Conservation (phyloP, 2,113 vertebrate genomes). For the Lamprologus sp. region DNA sequence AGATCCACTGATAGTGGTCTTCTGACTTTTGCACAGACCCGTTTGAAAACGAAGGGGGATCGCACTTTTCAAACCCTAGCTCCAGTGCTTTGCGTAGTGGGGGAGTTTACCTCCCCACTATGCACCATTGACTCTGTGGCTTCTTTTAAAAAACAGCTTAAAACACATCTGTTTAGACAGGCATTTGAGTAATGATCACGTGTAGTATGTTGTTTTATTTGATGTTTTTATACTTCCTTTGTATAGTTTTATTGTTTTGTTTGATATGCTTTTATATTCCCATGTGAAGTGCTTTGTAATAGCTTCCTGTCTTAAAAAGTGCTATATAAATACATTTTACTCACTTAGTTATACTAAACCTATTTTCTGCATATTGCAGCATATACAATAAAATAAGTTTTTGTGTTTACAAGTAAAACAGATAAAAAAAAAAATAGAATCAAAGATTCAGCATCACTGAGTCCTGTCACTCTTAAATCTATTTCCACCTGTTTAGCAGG, state of each 20-base stretch:
- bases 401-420: not conserved
- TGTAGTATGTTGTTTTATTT: not conserved
- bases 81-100: not conserved
- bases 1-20: not conserved
- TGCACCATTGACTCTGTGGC: not conserved
- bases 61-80: not conserved
- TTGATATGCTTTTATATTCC: not conserved
- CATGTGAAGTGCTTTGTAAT: not conserved
- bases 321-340: not conserved
- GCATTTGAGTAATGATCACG: not conserved
- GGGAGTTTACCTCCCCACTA: not conserved
- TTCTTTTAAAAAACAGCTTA: not conserved
- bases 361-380: not conserved
- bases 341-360: not conserved
- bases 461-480: not conserved
- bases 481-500: not conserved
- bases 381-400: not conserved
- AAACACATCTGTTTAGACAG: not conserved
- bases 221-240: not conserved
- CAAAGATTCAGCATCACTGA: not conserved
- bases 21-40: not conserved
- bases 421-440: not conserved
- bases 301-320: not conserved
- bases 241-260: not conserved
- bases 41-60: not conserved